Evolutionary conservation across 2,888 invertebrate species (phyloP), one percentile per base, ranked within the genome.

Genomic region (Salpingus planirostris): DNA sequence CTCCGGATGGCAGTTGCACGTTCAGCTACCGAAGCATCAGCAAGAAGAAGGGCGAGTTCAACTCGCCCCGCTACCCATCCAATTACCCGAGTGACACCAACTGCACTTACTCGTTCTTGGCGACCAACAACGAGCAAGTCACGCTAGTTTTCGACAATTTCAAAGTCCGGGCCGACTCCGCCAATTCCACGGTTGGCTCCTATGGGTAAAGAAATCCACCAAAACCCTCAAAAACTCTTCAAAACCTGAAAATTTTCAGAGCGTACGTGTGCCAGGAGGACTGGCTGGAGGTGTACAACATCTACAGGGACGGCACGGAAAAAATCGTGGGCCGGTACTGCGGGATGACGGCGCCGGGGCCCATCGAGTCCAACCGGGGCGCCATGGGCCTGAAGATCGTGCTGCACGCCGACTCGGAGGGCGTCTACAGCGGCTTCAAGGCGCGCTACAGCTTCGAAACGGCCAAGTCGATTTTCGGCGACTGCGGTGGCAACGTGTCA

Each of bases 11-110:
- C 38, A 81, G 80, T 51, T 96, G 95, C 64, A 81, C 81, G 39
- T 96, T 95, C 64, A 84, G 88, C 7, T 96, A 95, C 68, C 77
- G 80, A 49, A 90, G 90, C 60, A 78, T 80, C 48, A 85, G 88
- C 23, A 79, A 81, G 59, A 89, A 89, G 64, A 78, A 79, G 38
- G 92, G 92, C 29, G 89, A 90, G 59, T 87, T 95, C 65, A 96
- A 96, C 68, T 93, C 93, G 31, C 95, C 95, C 12, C 79, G 93
- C 40, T 92, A 91, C 74, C 95, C 95, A 57, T 88, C 91, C 59
- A 89, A 91, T 70, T 97, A 97, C 73, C 95, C 95, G 44, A 88
- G 91, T 57, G 84, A 82, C 64, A 91, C 87, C 46, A 89, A 89
- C 70, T 96, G 96, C 72, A 87, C 90, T 40, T 97, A 89, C 71